These are phyloP conservation scores for Alosa alosa DNA, from an alignment of 2,113 vertebrate genomes.

Conservation along the genomic window DNA sequence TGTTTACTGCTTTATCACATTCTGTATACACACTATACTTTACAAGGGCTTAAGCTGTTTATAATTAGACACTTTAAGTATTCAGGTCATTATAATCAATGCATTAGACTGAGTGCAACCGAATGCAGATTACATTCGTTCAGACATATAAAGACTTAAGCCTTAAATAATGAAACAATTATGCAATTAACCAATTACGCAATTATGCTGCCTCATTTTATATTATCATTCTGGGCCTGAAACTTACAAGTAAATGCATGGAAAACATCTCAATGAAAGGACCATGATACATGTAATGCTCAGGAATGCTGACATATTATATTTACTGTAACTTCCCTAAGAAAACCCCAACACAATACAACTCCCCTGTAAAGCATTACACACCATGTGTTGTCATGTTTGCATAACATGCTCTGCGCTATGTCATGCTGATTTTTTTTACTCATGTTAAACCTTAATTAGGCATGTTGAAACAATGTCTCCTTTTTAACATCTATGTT, in stretches of 20 bases:
- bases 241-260: neutral
- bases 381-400: neutral
- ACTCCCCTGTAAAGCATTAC: neutral
- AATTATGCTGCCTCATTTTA: neutral
- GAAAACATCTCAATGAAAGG: neutral
- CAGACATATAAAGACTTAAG: neutral
- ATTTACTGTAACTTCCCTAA: no score
- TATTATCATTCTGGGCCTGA: neutral
- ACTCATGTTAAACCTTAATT: neutral
- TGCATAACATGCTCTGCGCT: neutral
- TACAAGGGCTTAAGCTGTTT: neutral
- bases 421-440: neutral
- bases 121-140: neutral
- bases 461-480: no score
- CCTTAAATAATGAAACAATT: neutral
- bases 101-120: neutral
- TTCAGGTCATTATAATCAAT: neutral
- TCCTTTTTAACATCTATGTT: no score
- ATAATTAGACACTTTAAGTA: neutral
- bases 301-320: no score
- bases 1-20: neutral
- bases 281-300: neutral
- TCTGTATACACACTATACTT: neutral
- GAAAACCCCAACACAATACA: neutral
- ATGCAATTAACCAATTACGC: neutral